Evolutionary conservation across 2,888 invertebrate genomes (phyloP), one percentile per base, ranked within the genome.

Genomic region (Sthenelais limicola): DNA sequence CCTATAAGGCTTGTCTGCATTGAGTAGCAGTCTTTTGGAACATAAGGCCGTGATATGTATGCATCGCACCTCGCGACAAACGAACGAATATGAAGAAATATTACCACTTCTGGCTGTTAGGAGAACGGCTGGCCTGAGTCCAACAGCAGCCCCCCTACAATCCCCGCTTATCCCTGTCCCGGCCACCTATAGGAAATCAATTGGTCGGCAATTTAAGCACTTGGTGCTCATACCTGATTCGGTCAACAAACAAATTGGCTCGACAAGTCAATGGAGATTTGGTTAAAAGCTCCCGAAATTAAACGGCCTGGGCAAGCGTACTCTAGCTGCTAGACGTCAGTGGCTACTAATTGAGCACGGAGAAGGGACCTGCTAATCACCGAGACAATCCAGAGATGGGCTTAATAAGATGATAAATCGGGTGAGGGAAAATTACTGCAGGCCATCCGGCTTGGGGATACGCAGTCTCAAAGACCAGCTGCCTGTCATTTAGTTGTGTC

Each of bases 351-450:
- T 62, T 62, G 62, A 26, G 35, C 24, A 24, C 38, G 38, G 18
- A 38, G 52, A 52, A 52, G 52, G 15, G 52, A n/a, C 28, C 5
- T 30, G 28, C 56, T 62, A 62, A 62, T 62, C 62, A 62, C 62
- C 43, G 38, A 38, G 62, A 62, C 62, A 62, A 62, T 62, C 35
- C 38, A 35, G 43, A 4, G 62, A 35, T 26, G 35, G 21, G 1
- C 62, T 62, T 62, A 62, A 62, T 62, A 62, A 62, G 62, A 38
- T 62, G 62, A 62, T 62, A 62, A 62, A 62, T 62, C 62, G 62
- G 62, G 21, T 3, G 5, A 24, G 62, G 38, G 62, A 38, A 38
- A 62, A 62, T 62, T 62, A 62, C 62, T 18, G 38, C 35, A 5
- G 62, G 62, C 38, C 38, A 62, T 62, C 43, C 38, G 35, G 62